These are phyloP conservation scores for Camarhynchus parvulus DNA, from an alignment of 2,113 vertebrate species.

Conservation along the genomic window DNA sequence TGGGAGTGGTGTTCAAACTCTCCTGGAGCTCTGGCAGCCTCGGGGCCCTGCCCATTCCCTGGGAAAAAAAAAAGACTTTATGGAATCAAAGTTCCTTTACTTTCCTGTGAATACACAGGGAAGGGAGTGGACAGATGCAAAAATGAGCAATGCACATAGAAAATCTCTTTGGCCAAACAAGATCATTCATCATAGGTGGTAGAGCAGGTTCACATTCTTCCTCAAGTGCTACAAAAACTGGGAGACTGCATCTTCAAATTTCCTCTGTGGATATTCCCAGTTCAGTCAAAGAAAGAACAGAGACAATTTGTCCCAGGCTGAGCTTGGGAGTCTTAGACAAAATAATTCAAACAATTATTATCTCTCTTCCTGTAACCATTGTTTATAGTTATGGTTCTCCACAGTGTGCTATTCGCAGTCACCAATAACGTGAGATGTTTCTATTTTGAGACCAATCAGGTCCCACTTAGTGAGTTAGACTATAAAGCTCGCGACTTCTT, in stretches of 20 bases:
- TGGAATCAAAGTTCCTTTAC: background rate
- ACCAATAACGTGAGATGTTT: too few relatives aligned
- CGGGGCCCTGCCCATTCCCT: accelerated
- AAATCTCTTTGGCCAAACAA: background rate
- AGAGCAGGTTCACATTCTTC: background rate
- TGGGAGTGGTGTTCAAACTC: accelerated
- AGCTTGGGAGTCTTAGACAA: too few relatives aligned
- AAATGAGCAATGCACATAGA: background rate
- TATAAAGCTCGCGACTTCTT: too few relatives aligned
- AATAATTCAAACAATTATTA: too few relatives aligned
- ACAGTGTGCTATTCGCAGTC: too few relatives aligned
- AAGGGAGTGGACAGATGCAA: background rate
- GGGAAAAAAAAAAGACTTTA: background rate
- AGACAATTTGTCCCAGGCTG: too few relatives aligned
- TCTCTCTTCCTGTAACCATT: too few relatives aligned
- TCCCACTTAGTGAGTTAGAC: too few relatives aligned
- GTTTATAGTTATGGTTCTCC: too few relatives aligned
- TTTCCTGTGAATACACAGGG: background rate
- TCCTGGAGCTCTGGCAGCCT: background rate
- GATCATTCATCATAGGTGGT: background rate
- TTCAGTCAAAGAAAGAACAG: too few relatives aligned
- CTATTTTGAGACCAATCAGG: too few relatives aligned
- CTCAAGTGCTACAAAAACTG: background rate
- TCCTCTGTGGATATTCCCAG: background rate
- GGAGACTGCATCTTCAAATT: background rate